Base-by-base conservation (phyloP, 2,888 invertebrate species). In the Protula sp. region DNA sequence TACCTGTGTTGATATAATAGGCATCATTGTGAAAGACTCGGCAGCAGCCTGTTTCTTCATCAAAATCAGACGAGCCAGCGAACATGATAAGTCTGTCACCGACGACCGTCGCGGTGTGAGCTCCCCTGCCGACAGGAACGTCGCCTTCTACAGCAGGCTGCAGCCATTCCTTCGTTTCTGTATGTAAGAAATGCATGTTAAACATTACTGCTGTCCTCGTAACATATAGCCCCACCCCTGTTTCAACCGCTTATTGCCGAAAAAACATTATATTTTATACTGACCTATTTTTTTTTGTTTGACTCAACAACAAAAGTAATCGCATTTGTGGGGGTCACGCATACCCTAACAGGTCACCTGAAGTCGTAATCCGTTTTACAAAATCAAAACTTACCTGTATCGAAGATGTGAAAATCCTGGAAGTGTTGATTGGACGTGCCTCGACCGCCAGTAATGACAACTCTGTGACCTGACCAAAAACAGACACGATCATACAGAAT, bases 391-490 rank as follows among this genome's bases (percentile, higher is more conserved):
- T 4, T 57, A 78, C 78, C 74, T 63, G 72, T 67, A 60, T 78
- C 77, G 69, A 76, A 76, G 27, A 78, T 68, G 63, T 77, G 72
- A 38, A 76, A 52, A 56, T 74, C 76, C 47, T 65, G 66, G 62
- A 74, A 74, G 58, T 78, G 77, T 38, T 74, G 57, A 55, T 79
- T 72, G 24, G 70, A 59, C 22, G 61, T 54, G 2, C 73, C 73
- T 31, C 79, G 64, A 2, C 79, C 79, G 19, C 79, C 78, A 38
- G 74, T 65, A 1, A 79, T 68, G 1, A 77, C 71, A 26, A 75
- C 70, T 45, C 72, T 50, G 59, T 27, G 30, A 4, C 50, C 38
- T 38, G 19, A 38, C n/a, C n/a, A n/a, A n/a, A n/a, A n/a, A n/a
- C n/a, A n/a, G n/a, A n/a, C n/a, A n/a, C n/a, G n/a, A n/a, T n/a